These are phyloP conservation scores for Panagrolaimus sp. DNA, from an alignment of 1,140 invertebrate species.

Conservation along the genomic window DNA sequence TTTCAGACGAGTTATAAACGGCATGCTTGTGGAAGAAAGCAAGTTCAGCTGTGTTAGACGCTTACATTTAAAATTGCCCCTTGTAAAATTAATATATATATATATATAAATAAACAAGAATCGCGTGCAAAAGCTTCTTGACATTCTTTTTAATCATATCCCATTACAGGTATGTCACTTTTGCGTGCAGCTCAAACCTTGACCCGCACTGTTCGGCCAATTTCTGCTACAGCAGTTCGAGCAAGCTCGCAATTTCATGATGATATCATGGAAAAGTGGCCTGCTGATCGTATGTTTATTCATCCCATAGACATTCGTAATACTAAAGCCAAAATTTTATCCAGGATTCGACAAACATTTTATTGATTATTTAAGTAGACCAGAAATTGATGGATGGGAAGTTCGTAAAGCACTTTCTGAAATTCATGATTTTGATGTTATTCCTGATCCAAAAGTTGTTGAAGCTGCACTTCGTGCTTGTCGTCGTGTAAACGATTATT, in stretches of 20 bases:
- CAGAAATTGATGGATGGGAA: slow-evolving; percentile 92
- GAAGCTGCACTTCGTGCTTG: slow-evolving; percentile 84
- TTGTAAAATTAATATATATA: too few species aligned
- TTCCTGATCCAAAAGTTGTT: slow-evolving; percentile 89
- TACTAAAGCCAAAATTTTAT: slow-evolving; percentile 15
- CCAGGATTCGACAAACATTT: slow-evolving; percentile 49
- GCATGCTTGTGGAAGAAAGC: too few species aligned
- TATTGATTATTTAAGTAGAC: slow-evolving; percentile 72
- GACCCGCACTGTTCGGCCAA: slow-evolving; percentile 31
- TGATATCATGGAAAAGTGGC: slow-evolving; percentile 58
- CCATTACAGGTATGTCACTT: slow-evolving; percentile 5
- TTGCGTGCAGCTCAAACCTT: slow-evolving; percentile 9
- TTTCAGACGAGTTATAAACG: too few species aligned
- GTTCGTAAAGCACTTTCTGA: slow-evolving; percentile 65
- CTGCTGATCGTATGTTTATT: slow-evolving; percentile 48
- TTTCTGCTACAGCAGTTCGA: slow-evolving; percentile 34
- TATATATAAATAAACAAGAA: too few species aligned
- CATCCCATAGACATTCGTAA: background rate
- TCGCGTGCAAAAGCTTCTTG: too few species aligned
- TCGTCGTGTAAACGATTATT: slow-evolving; percentile 84
- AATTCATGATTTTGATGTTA: slow-evolving; percentile 64
- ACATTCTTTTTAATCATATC: too few species aligned
- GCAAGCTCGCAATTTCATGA: slow-evolving; percentile 28
- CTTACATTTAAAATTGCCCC: too few species aligned
- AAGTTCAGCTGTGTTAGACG: too few species aligned